A percentile compares a stretch with the other conserved stretches of the same genome.
These are phyloP conservation scores for Hydroisotoma schaefferi DNA, from an alignment of 2,888 invertebrate species.

Conservation along the genomic window DNA sequence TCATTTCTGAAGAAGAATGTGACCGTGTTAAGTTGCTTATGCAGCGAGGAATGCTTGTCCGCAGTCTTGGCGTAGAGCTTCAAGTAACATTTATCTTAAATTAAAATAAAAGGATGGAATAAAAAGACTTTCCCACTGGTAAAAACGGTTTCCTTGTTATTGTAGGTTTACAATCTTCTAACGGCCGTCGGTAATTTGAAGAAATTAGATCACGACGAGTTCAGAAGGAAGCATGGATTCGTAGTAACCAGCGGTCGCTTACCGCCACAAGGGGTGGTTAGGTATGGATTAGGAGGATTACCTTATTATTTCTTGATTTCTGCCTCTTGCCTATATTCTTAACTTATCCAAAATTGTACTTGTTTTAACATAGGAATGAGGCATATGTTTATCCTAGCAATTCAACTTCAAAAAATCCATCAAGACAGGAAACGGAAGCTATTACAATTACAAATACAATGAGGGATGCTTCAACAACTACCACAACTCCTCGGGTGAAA, in stretches of 20 bases:
- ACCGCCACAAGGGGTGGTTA: no score
- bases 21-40: slow-evolving; percentile 64
- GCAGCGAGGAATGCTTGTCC: slow-evolving; percentile 66
- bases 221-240: slow-evolving; percentile 42
- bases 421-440: background rate
- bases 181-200: slow-evolving; percentile 42
- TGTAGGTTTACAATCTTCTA: slow-evolving; percentile 19
- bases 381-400: background rate
- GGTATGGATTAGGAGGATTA: no score
- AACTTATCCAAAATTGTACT: no score
- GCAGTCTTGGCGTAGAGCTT: slow-evolving; percentile 67
- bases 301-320: no score
- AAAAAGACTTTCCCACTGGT: background rate
- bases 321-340: no score
- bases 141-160: background rate
- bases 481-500: background rate
- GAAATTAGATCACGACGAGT: slow-evolving; percentile 43
- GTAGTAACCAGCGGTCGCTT: no score
- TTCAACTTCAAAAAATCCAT: background rate
- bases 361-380: no score
- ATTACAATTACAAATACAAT: background rate
- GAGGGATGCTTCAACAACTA: background rate
- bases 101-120: background rate
- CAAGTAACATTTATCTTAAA: slow-evolving; percentile 53
- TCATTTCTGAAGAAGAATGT: slow-evolving; percentile 68